Conservation (phyloP, 1,140 invertebrate species). For the Lanistes nyassanus region DNA sequence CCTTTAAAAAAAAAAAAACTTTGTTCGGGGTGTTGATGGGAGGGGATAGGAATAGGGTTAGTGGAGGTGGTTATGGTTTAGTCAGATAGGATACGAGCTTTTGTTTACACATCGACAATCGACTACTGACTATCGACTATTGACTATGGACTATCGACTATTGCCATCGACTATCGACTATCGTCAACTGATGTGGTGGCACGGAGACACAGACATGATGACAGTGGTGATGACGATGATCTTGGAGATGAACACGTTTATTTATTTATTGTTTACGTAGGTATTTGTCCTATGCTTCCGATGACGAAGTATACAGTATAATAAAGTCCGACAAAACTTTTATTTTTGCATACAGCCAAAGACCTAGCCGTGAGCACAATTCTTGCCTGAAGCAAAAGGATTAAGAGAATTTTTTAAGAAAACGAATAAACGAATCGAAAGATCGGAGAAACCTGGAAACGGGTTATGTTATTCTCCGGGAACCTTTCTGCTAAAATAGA, state of each 20-base stretch:
- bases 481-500: too few relatives aligned
- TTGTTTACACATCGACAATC: neutral
- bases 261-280: neutral
- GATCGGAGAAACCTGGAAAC: too few relatives aligned
- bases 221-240: constrained; percentile 6
- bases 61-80: neutral
- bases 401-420: neutral
- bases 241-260: neutral
- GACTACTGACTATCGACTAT: too few relatives aligned
- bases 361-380: neutral
- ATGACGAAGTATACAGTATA: neutral
- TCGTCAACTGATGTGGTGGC: too few relatives aligned
- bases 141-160: too few relatives aligned
- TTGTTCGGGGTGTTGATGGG: neutral
- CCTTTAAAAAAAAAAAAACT: too few relatives aligned
- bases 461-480: too few relatives aligned
- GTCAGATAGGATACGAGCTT: neutral
- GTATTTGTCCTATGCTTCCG: neutral
- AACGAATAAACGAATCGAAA: neutral
- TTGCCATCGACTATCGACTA: too few relatives aligned
- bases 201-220: constrained; percentile 2
- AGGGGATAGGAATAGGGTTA: neutral
- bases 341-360: too few relatives aligned
- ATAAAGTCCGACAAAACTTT: too few relatives aligned
- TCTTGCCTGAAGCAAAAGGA: neutral